Base-by-base conservation (phyloP, 2,888 invertebrate species). In the Nemotelus nigrinus region DNA sequence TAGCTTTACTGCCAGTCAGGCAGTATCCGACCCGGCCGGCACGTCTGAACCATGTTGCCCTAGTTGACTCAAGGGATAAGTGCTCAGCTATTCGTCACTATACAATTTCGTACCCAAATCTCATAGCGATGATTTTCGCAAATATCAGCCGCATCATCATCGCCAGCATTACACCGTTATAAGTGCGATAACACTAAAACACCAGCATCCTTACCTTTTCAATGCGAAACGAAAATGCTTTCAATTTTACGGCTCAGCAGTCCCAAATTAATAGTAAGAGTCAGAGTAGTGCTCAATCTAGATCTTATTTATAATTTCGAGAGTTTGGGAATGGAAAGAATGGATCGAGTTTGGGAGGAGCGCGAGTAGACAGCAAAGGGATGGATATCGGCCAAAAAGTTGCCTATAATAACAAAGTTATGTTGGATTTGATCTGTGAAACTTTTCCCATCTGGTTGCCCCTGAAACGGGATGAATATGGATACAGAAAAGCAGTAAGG, bases 211-310 rank as follows among this genome's bases (percentile, higher is more conserved):
- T 39, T 63, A 74, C 74, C 74, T 74, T 72, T 50, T 58, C 72
- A 41, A 53, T 72, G 72, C 10, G 74, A 55, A 55, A 50, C 60
- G 48, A 48, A 50, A 74, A 74, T 63, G 74, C 74, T 74, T 74
- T 74, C 74, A 74, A 74, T 74, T 74, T 74, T 74, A 74, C 74
- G 74, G 74, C 74, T 63, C 74, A 63, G 63, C 74, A 74, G 74
- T 74, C 74, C 74, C 74, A 74, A 74, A 74, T 74, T 74, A 74
- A 74, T 74, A 74, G 74, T 74, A 74, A 60, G 74, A 55, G 74
- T 8, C 47, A 8, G 48, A n/a, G 3, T 74, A 8, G 74, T 48
- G 60, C 50, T 55, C 70, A 8, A 25, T 74, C 48, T 63, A 39
- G 60, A 48, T 47, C 48, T 41, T 74, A 41, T 43, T 72, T 58